Evolutionary conservation across 1,140 invertebrate species (phyloP).

Genomic region (Homarus americanus): DNA sequence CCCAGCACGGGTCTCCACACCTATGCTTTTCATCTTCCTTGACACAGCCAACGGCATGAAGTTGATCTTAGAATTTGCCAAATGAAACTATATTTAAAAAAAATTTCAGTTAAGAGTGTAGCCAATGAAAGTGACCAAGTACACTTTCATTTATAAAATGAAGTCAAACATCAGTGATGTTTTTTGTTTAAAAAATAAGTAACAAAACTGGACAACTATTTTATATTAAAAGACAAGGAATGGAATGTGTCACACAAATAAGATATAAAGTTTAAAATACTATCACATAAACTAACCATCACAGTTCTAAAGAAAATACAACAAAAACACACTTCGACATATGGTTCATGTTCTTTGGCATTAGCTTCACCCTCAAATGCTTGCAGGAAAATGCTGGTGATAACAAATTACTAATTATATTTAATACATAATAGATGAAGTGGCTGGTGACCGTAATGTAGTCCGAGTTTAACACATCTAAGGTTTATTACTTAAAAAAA

Average conservation of each 20-base stretch:
- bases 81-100: slow-evolving; percentile 7
- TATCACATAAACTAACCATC: slow-evolving; percentile 41
- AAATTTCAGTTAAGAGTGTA: background rate
- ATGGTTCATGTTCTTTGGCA: slow-evolving; percentile 34
- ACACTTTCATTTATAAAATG: slow-evolving; percentile 12
- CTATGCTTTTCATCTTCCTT: slow-evolving; percentile 13
- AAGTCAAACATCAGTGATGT: slow-evolving; percentile 5
- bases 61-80: slow-evolving; percentile 12
- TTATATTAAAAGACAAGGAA: slow-evolving; percentile 8
- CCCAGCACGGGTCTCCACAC: slow-evolving; percentile 2
- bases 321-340: slow-evolving; percentile 27
- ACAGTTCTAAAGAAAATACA: slow-evolving; percentile 42
- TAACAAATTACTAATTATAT: background rate
- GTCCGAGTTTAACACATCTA: background rate
- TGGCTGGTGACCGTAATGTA: background rate
- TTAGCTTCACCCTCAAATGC: slow-evolving; percentile 40
- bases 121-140: background rate
- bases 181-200: slow-evolving; percentile 9
- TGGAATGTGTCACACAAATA: slow-evolving; percentile 23
- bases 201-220: slow-evolving; percentile 39
- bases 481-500: background rate
- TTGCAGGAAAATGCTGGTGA: slow-evolving; percentile 11
- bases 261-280: slow-evolving; percentile 22
- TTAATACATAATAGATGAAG: background rate
- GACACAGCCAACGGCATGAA: slow-evolving; percentile 6